Evolutionary conservation across 2,113 vertebrate genomes (phyloP).

Genomic region (Bathybates hornii): DNA sequence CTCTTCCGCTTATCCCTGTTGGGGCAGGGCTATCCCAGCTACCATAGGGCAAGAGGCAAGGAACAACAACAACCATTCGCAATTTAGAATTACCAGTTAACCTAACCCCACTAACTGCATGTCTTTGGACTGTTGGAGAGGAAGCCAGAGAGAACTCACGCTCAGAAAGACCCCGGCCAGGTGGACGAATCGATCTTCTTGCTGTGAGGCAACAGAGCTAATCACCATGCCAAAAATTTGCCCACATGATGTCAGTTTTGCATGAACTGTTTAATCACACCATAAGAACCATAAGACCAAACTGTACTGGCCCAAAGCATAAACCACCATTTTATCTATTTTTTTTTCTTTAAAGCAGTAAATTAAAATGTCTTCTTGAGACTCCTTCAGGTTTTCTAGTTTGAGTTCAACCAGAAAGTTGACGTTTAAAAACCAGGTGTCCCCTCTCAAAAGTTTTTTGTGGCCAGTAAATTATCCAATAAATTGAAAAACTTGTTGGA

Average conservation of each 20-base stretch:
- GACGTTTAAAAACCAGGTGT: background rate
- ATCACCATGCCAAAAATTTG: background rate
- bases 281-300: background rate
- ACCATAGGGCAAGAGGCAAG: background rate
- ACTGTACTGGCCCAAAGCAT: background rate
- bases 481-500: background rate
- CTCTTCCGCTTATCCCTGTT: background rate
- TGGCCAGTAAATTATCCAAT: background rate
- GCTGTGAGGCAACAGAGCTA: background rate
- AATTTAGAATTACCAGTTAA: background rate
- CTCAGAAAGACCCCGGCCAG: background rate
- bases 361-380: background rate
- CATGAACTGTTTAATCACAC: background rate
- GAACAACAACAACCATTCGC: background rate
- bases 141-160: background rate
- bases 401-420: background rate
- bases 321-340: background rate
- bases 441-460: background rate
- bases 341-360: background rate
- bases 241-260: background rate
- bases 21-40: background rate
- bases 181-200: background rate
- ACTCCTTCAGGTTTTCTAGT: background rate
- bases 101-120: background rate
- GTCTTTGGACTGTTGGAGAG: background rate